A percentile compares a stretch with the other conserved stretches of the same genome.
Conservation (phyloP, 2,888 invertebrate genomes). For the Automeris io region DNA sequence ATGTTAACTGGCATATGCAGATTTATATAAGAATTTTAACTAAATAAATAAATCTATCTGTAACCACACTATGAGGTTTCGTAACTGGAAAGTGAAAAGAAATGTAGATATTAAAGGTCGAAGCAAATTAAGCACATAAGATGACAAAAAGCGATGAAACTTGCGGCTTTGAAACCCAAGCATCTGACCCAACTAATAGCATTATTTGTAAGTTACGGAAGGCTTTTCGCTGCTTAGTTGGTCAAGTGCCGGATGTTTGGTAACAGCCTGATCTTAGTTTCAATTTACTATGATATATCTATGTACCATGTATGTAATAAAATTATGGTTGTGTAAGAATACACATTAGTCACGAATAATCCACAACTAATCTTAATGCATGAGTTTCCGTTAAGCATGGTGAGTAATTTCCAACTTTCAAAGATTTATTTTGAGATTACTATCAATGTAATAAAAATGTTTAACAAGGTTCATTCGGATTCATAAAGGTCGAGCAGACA, state of each 20-base stretch:
- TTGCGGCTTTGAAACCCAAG: constrained; percentile 31
- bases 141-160: constrained; percentile 52
- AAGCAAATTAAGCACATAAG: constrained; percentile 59
- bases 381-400: constrained; percentile 4
- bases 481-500: constrained; percentile 27
- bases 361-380: constrained; percentile 29
- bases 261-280: constrained; percentile 37
- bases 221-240: constrained; percentile 53
- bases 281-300: constrained; percentile 26
- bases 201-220: constrained; percentile 69
- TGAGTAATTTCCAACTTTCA: constrained; percentile 8
- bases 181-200: constrained; percentile 56
- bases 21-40: not conserved
- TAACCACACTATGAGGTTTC: not conserved
- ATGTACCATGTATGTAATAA: constrained; percentile 21
- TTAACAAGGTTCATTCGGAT: constrained; percentile 32
- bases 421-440: not conserved
- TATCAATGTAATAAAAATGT: constrained; percentile 16
- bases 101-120: constrained; percentile 39
- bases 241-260: constrained; percentile 63
- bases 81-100: constrained; percentile 24
- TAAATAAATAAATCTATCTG: not conserved
- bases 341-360: constrained; percentile 35
- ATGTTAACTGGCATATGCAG: not conserved
- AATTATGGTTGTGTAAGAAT: constrained; percentile 18